Percentiles rank a stretch among this genome's conserved stretches.
phyloP scores from a whole-genome alignment of 1,140 invertebrate genomes.

The Macrobrachium rosenbergii region DNA sequence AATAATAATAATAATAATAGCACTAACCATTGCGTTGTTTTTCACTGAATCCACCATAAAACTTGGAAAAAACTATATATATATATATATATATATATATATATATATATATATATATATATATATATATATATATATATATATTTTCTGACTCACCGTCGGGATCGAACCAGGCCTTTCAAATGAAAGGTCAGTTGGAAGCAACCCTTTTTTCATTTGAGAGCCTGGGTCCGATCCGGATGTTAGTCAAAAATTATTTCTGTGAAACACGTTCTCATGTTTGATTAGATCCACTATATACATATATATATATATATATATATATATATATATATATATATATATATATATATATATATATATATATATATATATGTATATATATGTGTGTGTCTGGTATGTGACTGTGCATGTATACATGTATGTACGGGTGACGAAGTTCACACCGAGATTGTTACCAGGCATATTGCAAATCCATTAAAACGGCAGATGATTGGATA shows the following conservation, averaged over 20 bases:
- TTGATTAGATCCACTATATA: neutral
- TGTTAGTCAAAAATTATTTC: too few species aligned
- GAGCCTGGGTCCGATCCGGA: too few species aligned
- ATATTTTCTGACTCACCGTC: neutral
- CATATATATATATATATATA: constrained; percentile 19
- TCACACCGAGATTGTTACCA: neutral
- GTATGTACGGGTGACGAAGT: neutral
- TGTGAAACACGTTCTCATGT: too few species aligned
- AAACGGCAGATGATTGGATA: neutral
- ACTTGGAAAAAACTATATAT: neutral
- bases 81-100: neutral
- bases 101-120: constrained; percentile 22
- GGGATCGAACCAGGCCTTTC: too few species aligned
- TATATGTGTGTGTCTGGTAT: neutral
- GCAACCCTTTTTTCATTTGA: too few species aligned
- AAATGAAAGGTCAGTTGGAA: too few species aligned
- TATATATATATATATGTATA: constrained; percentile 21
- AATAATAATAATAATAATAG: too few species aligned
- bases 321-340: constrained; percentile 5
- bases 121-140: constrained; percentile 22
- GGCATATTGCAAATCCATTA: neutral
- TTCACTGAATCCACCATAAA: too few species aligned
- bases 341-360: constrained; percentile 24
- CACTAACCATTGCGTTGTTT: too few species aligned
- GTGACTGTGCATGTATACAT: neutral